A percentile compares a stretch with the other conserved stretches of the same genome.
Evolutionary conservation across 2,113 vertebrate genomes (phyloP).

Genomic region (Sapayoa aenigma): DNA sequence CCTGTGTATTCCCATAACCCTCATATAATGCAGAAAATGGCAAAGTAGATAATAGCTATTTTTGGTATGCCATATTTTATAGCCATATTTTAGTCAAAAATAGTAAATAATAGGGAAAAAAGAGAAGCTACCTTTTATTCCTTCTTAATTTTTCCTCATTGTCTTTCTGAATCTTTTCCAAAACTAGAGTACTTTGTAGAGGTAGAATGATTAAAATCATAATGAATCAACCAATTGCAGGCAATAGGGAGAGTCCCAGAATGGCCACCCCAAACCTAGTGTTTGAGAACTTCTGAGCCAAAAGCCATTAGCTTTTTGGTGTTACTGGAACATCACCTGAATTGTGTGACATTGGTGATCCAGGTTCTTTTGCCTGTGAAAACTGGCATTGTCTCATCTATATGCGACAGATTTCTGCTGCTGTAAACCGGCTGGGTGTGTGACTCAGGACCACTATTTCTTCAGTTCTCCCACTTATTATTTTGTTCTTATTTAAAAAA

Average conservation of each 20-base stretch:
- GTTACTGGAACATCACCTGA: not conserved
- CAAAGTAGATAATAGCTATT: not conserved
- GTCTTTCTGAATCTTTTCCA: not conserved
- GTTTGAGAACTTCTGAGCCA: not conserved
- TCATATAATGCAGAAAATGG: not conserved
- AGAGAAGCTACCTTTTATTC: not conserved
- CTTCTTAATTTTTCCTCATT: not conserved
- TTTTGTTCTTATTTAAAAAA: not conserved
- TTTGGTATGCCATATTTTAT: no score
- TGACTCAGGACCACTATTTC: not conserved
- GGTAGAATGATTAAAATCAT: not conserved
- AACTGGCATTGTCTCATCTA: not conserved
- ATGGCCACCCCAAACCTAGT: rapidly evolving
- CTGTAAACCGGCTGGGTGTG: not conserved
- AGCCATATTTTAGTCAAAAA: no score
- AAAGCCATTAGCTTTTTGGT: not conserved
- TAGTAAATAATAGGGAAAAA: not conserved
- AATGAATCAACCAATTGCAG: not conserved
- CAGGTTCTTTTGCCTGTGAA: not conserved
- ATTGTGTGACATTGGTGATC: not conserved
- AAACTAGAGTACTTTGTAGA: not conserved
- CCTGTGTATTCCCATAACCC: not conserved
- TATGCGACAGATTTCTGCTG: not conserved
- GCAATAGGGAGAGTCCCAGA: not conserved
- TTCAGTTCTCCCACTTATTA: not conserved